phyloP scores from a whole-genome alignment of 2,888 invertebrate species.

The Latrodectus elegans region DNA sequence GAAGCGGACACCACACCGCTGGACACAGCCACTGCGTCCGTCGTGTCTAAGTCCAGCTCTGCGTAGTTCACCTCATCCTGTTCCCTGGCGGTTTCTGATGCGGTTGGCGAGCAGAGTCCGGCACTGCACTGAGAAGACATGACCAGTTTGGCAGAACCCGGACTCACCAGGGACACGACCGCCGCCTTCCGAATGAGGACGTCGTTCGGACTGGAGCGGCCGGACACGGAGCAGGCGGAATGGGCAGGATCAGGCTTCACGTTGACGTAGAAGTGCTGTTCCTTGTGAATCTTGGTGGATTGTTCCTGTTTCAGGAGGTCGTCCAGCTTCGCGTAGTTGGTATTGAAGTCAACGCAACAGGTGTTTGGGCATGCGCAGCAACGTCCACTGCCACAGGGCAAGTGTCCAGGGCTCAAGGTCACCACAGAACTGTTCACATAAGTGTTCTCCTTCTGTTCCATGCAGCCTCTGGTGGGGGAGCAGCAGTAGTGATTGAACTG shows the following conservation, averaged over 20 bases:
- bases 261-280: conserved; percentile 64
- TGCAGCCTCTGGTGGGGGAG: conserved; percentile 19
- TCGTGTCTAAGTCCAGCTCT: conserved; percentile 83
- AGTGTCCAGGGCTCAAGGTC: conserved; percentile 45
- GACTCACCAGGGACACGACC: conserved; percentile 15
- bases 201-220: conserved; percentile 41
- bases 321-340: conserved; percentile 72
- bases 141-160: conserved; percentile 4
- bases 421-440: conserved; percentile 57
- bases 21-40: conserved; percentile 70
- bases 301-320: conserved; percentile 71
- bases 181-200: conserved; percentile 1
- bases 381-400: conserved; percentile 11
- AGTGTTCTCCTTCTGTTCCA: conserved; percentile 36
- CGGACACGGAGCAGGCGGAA: conserved; percentile 52
- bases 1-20: conserved; percentile 70
- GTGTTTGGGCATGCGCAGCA: conserved; percentile 21
- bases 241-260: conserved; percentile 51
- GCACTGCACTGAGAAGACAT: conserved; percentile 41
- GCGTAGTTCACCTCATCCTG: conserved; percentile 82
- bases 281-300: conserved; percentile 34
- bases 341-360: conserved; percentile 71
- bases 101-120: conserved; percentile 26
- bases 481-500: conserved; percentile 19
- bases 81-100: conserved; percentile 20